phyloP scores from a whole-genome alignment of 2,797 vertebrate genomes.

The Danio choprae region DNA sequence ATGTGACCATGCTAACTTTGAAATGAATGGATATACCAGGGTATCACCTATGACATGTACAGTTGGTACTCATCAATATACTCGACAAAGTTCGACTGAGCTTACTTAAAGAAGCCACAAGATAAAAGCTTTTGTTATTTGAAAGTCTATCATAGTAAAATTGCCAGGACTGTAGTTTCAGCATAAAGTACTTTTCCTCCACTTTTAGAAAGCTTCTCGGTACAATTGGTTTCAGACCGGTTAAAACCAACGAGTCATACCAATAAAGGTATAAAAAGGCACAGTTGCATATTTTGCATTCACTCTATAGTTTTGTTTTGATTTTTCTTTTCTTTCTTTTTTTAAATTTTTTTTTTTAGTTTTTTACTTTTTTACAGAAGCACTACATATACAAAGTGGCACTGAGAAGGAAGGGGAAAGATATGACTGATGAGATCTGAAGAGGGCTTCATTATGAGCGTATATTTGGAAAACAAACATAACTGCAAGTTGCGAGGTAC shows the following conservation, averaged over 20 bases:
- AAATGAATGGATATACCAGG: slow-evolving; percentile 64
- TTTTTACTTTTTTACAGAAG: slow-evolving; percentile 83
- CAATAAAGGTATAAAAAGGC: slow-evolving; percentile 98
- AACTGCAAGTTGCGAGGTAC: slow-evolving; percentile 71
- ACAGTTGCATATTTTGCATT: slow-evolving; percentile 99
- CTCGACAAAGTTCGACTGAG: slow-evolving; percentile 82
- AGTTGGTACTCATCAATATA: slow-evolving; percentile 63
- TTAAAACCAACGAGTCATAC: slow-evolving; percentile 90
- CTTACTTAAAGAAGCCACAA: slow-evolving; percentile 86
- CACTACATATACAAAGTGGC: slow-evolving; percentile 95
- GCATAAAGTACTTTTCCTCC: slow-evolving; percentile 80
- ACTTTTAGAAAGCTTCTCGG: slow-evolving; percentile 84
- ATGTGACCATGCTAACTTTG: slow-evolving; percentile 70
- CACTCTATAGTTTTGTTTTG: slow-evolving; percentile 81
- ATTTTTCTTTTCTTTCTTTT: slow-evolving; percentile 43
- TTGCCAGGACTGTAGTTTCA: slow-evolving; percentile 72
- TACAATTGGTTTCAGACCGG: slow-evolving; percentile 81
- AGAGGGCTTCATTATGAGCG: slow-evolving; percentile 50
- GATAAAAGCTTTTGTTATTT: slow-evolving; percentile 70
- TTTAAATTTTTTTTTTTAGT: slow-evolving; percentile 3
- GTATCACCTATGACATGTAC: slow-evolving; percentile 61
- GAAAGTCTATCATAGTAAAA: slow-evolving; percentile 84
- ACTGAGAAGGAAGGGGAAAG: slow-evolving; percentile 84
- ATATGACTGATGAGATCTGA: slow-evolving; percentile 60
- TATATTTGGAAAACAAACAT: slow-evolving; percentile 76